phyloP scores from a whole-genome alignment of 2,888 invertebrate species.

The Cephus nigrinus region DNA sequence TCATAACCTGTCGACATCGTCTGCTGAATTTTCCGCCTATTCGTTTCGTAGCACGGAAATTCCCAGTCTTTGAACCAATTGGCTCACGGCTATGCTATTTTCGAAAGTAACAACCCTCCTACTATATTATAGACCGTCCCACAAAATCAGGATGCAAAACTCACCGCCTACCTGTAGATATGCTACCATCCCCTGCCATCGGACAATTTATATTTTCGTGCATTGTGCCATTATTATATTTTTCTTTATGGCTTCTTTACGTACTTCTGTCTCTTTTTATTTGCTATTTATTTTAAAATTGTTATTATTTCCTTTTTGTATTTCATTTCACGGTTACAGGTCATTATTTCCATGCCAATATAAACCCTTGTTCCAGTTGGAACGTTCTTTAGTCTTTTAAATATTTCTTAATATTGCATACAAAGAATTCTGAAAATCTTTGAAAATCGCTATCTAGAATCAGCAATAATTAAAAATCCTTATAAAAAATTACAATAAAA shows the following conservation, averaged over 20 bases:
- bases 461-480: not conserved
- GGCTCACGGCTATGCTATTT: not conserved
- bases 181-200: not conserved
- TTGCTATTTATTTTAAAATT: not conserved
- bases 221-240: not conserved
- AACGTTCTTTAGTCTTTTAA: not conserved
- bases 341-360: not conserved
- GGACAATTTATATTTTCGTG: not conserved
- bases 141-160: not conserved
- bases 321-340: not conserved
- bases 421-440: not conserved
- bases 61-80: not conserved
- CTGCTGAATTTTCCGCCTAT: constrained; percentile 32
- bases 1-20: constrained; percentile 45
- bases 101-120: constrained; percentile 1
- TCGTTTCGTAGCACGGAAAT: not conserved
- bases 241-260: not conserved
- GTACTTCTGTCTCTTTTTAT: not conserved
- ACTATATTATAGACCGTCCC: not conserved
- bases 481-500: not conserved
- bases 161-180: not conserved
- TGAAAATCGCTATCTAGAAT: not conserved
- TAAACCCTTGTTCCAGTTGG: not conserved
- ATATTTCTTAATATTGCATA: not conserved
- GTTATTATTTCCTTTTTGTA: not conserved